Percentiles rank a stretch among this genome's conserved stretches.
Evolutionary conservation across 2,113 vertebrate genomes (phyloP).

Genomic region (Lophochroa leadbeateri): DNA sequence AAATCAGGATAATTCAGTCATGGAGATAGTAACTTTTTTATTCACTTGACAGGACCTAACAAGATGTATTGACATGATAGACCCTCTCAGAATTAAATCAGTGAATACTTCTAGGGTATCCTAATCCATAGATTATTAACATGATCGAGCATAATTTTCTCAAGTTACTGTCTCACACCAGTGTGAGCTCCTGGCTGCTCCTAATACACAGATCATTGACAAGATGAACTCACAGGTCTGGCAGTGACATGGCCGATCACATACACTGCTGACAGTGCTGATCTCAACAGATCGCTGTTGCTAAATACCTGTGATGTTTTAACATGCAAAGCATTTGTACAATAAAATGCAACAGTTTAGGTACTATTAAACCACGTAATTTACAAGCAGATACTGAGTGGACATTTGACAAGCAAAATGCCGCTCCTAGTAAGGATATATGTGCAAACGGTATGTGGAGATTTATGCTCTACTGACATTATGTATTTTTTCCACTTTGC

Average conservation of each 20-base stretch:
- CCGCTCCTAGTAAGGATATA: fast-evolving
- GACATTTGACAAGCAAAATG: neutral
- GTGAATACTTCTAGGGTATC: too few relatives aligned
- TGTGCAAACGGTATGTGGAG: neutral
- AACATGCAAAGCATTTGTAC: neutral
- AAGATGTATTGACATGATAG: too few relatives aligned
- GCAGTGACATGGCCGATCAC: neutral
- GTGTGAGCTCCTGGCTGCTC: neutral
- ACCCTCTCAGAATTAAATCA: too few relatives aligned
- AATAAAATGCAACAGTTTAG: neutral
- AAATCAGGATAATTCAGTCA: neutral
- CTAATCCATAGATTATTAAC: too few relatives aligned
- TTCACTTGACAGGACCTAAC: too few relatives aligned
- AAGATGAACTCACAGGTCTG: neutral
- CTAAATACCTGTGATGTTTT: neutral
- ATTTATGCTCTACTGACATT: neutral
- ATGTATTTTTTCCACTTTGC: neutral
- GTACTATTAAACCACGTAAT: neutral
- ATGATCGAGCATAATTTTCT: too few relatives aligned
- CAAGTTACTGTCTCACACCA: neutral
- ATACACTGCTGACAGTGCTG: neutral
- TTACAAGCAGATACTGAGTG: neutral
- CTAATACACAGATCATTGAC: neutral
- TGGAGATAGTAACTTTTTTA: too few relatives aligned
- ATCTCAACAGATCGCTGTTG: neutral